Conservation (phyloP, 2,797 vertebrate genomes). For the Rhincodon typus region DNA sequence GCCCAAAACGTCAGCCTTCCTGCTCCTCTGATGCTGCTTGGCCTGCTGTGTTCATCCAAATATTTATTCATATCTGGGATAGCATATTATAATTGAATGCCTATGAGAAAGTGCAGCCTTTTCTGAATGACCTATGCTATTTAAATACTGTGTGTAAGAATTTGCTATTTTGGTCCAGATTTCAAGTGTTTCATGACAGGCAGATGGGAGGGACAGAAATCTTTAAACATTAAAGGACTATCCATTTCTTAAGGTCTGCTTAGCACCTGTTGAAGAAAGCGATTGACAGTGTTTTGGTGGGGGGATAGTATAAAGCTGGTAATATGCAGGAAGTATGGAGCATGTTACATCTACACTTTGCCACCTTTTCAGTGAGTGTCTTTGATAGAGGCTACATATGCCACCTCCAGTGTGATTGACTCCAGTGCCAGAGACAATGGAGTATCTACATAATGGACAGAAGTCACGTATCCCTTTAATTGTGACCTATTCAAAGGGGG, state of each 20-base stretch:
- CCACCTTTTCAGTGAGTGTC: not conserved
- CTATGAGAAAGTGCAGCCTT: not conserved
- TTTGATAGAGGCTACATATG: not conserved
- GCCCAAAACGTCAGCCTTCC: no score
- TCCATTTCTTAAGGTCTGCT: not conserved
- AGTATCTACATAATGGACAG: not conserved
- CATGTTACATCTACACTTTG: not conserved
- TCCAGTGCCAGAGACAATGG: not conserved
- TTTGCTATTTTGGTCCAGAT: not conserved
- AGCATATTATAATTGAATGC: not conserved
- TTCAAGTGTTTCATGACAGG: not conserved
- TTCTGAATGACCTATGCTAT: not conserved
- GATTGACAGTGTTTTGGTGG: not conserved
- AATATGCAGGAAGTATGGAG: not conserved
- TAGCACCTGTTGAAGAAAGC: not conserved
- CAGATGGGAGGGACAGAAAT: not conserved
- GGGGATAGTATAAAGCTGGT: not conserved
- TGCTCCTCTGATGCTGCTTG: no score
- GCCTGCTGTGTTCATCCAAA: not conserved
- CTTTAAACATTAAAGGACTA: not conserved
- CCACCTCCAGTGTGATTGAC: not conserved
- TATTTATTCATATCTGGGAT: not conserved
- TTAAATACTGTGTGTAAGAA: not conserved
- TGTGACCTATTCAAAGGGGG: not conserved
- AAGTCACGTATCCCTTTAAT: not conserved